These are phyloP conservation scores for Anthonomus grandis DNA, from an alignment of 1,140 invertebrate genomes.

Conservation along the genomic window DNA sequence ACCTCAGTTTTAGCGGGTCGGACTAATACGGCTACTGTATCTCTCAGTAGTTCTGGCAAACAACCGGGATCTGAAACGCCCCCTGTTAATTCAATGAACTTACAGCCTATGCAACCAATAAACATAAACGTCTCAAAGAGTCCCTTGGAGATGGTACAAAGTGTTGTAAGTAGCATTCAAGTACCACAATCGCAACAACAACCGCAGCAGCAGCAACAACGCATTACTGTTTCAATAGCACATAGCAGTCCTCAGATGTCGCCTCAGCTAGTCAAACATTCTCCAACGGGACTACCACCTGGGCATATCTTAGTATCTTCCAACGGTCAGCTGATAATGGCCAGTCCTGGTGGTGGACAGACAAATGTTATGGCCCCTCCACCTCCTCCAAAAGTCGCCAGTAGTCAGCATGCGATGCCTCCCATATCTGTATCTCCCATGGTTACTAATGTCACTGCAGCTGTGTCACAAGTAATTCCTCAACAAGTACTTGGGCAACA, in stretches of 20 bases:
- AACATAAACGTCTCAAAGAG: conserved; percentile 57
- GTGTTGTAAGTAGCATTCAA: conserved; percentile 73
- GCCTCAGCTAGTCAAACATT: conserved; percentile 50
- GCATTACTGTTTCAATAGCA: conserved; percentile 21
- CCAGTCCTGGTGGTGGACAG: conserved; percentile 51
- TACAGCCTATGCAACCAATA: conserved; percentile 41
- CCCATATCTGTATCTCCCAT: conserved; percentile 64
- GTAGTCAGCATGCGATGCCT: conserved; percentile 59
- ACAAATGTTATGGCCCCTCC: conserved; percentile 63
- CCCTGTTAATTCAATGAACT: conserved; percentile 49
- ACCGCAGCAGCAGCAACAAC: conserved; percentile 36
- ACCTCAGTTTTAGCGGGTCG: conserved; percentile 73
- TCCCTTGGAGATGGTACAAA: conserved; percentile 76
- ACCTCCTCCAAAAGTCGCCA: conserved; percentile 61
- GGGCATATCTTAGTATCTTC: conserved; percentile 72
- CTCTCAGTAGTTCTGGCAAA: conserved; percentile 61
- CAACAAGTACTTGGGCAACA: conserved; percentile 69
- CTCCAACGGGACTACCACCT: conserved; percentile 53
- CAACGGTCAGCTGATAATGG: conserved; percentile 70
- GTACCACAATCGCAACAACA: conserved; percentile 52
- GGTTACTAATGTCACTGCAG: conserved; percentile 66
- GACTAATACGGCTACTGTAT: conserved; percentile 70
- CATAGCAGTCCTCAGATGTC: conserved; percentile 41
- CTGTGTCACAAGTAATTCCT: conserved; percentile 65
- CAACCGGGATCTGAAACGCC: conserved; percentile 52